phyloP scores from a whole-genome alignment of 2,113 vertebrate species.

The Panthera tigris region DNA sequence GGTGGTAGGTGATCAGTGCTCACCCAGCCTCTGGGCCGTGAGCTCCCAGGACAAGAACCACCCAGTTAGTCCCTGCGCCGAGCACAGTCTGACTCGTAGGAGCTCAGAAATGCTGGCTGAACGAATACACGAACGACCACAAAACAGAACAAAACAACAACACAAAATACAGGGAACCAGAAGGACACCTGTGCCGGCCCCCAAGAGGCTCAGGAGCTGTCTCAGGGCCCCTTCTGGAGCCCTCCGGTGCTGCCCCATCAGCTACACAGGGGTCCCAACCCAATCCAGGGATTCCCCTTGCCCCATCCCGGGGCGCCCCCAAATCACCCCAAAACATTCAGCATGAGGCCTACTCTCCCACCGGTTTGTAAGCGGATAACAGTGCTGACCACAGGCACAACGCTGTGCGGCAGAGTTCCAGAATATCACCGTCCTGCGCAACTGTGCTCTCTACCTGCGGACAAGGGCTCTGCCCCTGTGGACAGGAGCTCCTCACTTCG shows the following conservation, averaged over 20 bases:
- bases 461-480: fast-evolving
- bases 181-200: fast-evolving
- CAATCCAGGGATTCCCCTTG: fast-evolving
- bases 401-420: not conserved
- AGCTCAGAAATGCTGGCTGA: not conserved
- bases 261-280: not conserved
- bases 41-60: not conserved
- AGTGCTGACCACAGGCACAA: fast-evolving
- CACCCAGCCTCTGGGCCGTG: not conserved
- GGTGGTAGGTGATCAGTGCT: not conserved
- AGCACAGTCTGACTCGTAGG: not conserved
- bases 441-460: fast-evolving
- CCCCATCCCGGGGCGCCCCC: not conserved
- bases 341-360: not conserved
- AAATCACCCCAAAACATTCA: not conserved
- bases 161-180: not conserved
- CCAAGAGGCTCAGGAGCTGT: not conserved
- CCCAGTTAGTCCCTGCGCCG: fast-evolving
- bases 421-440: fast-evolving
- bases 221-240: not conserved
- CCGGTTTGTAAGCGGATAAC: fast-evolving
- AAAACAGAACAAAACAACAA: not conserved
- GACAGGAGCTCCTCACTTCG: no score
- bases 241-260: fast-evolving
- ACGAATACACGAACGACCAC: fast-evolving